Evolutionary conservation across 2,113 vertebrate genomes (phyloP).

Genomic region (Fulica atra): DNA sequence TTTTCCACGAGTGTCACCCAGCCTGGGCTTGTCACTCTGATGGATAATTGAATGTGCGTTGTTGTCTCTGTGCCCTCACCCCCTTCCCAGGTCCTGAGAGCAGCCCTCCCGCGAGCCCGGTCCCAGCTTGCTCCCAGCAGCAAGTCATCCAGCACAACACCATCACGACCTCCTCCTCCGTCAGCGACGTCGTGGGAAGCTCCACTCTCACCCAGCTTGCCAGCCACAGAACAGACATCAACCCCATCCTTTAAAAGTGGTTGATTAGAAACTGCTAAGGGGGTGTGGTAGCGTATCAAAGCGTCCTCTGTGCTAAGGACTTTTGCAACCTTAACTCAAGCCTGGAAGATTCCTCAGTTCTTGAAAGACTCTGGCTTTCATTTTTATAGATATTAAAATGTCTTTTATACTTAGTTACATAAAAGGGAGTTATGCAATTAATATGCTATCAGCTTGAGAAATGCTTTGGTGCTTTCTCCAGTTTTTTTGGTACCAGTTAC

Average conservation of each 20-base stretch:
- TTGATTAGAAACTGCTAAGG: conserved; percentile 69
- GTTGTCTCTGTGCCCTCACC: conserved; percentile 51
- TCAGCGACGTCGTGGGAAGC: conserved; percentile 88
- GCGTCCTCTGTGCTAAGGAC: conserved; percentile 75
- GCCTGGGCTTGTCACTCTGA: not conserved
- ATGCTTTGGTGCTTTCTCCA: conserved; percentile 82
- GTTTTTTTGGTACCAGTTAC: conserved; percentile 86
- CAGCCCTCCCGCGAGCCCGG: conserved; percentile 91
- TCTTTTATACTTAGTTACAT: conserved; percentile 85
- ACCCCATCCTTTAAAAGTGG: conserved; percentile 91
- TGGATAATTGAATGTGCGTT: not conserved
- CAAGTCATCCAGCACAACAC: conserved; percentile 99
- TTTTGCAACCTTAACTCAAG: conserved; percentile 80
- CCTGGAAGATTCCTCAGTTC: conserved; percentile 84
- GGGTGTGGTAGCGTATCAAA: conserved; percentile 68
- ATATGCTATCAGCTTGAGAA: conserved; percentile 84
- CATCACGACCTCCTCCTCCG: conserved; percentile 94
- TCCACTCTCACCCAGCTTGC: conserved; percentile 87
- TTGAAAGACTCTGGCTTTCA: conserved; percentile 84
- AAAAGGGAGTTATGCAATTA: conserved; percentile 87
- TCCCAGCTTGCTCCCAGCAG: conserved; percentile 91
- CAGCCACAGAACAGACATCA: conserved; percentile 97
- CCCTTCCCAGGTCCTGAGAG: conserved; percentile 91
- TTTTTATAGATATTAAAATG: conserved; percentile 90
- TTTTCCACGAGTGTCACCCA: not conserved